phyloP scores from a whole-genome alignment of 2,113 vertebrate species.

The Sapayoa aenigma region DNA sequence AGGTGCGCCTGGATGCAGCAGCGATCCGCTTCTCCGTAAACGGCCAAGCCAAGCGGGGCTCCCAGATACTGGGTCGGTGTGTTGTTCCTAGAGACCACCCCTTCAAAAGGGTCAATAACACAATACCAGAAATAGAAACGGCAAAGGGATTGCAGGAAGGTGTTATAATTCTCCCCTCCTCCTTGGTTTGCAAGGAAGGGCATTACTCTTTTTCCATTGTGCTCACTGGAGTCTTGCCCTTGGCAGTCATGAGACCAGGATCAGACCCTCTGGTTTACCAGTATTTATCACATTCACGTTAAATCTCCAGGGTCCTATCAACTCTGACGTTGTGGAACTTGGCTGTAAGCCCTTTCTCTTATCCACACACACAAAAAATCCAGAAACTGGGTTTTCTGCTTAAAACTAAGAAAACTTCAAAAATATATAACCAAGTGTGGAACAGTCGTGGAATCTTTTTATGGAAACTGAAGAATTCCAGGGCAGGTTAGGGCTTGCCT shows the following conservation, averaged over 20 bases:
- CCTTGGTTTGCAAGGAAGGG: neutral
- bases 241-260: neutral
- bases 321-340: neutral
- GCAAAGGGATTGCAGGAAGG: neutral
- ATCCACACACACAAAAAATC: too few relatives aligned
- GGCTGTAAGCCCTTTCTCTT: neutral
- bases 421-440: neutral
- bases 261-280: neutral
- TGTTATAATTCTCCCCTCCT: neutral
- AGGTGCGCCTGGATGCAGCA: neutral
- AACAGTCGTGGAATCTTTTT: neutral
- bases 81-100: neutral
- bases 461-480: neutral
- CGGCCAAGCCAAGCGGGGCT: neutral
- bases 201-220: neutral
- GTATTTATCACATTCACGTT: neutral
- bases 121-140: neutral
- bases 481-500: neutral
- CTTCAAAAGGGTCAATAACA: neutral
- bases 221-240: neutral
- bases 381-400: neutral
- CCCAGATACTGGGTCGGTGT: rapidly evolving
- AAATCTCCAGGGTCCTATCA: neutral
- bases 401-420: neutral
- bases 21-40: rapidly evolving